Conservation (phyloP, 35 echinoderm and acorn worm species). For the Acanthaster planci region DNA sequence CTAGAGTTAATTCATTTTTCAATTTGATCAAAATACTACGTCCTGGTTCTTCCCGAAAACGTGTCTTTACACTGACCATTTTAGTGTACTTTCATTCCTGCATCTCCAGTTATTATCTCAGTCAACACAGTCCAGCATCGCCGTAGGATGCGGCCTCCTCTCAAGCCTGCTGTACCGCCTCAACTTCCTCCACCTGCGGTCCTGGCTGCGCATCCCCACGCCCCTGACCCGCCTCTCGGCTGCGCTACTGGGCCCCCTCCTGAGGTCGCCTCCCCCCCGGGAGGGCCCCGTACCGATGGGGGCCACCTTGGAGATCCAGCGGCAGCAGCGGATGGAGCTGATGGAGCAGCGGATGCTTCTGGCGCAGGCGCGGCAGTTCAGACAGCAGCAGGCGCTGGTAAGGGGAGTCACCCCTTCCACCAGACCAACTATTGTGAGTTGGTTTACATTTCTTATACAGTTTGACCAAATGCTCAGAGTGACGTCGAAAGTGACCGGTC, state of each 20-base stretch:
- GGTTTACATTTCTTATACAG: background rate
- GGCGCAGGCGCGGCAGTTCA: slow-evolving; percentile 56
- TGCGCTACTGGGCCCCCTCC: slow-evolving; percentile 40
- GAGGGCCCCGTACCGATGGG: slow-evolving; percentile 66
- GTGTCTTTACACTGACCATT: no score
- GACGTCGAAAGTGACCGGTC: no score
- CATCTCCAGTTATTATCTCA: slow-evolving; percentile 55
- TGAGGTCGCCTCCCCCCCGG: slow-evolving; percentile 61
- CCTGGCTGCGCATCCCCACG: slow-evolving; percentile 59
- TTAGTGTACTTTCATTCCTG: background rate
- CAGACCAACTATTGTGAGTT: slow-evolving; percentile 10
- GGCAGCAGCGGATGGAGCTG: slow-evolving; percentile 80
- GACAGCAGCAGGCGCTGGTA: background rate
- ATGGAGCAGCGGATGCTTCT: slow-evolving; percentile 79
- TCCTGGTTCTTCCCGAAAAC: no score
- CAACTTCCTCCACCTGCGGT: slow-evolving; percentile 65
- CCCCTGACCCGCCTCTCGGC: slow-evolving; percentile 31
- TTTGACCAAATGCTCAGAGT: no score
- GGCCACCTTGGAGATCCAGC: slow-evolving; percentile 82
- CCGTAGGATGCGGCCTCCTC: slow-evolving; percentile 52
- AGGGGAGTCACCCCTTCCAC: background rate
- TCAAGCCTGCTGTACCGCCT: slow-evolving; percentile 66
- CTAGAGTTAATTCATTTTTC: no score
- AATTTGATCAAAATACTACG: no score
- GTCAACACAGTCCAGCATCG: slow-evolving; percentile 34